Evolutionary conservation across 1,140 invertebrate genomes (phyloP).

Genomic region (Drosophila elegans): DNA sequence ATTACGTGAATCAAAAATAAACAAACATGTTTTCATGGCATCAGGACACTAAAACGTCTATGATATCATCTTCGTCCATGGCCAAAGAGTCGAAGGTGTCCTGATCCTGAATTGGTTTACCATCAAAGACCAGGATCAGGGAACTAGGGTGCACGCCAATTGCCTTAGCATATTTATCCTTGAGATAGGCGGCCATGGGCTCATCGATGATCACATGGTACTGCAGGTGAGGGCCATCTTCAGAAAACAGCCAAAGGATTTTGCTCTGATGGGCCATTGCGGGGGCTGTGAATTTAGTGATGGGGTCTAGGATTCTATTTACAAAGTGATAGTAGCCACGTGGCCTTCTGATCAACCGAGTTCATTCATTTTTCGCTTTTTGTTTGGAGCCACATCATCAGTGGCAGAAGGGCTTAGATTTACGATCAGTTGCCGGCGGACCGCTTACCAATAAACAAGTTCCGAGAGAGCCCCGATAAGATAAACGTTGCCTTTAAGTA

Average conservation of each 20-base stretch:
- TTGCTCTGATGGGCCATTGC: slow-evolving; percentile 5
- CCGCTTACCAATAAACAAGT: slow-evolving; percentile 44
- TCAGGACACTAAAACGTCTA: background rate
- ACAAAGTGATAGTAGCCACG: slow-evolving; percentile 10
- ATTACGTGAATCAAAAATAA: background rate
- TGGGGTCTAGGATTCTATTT: background rate
- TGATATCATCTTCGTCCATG: background rate
- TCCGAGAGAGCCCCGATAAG: slow-evolving; percentile 30
- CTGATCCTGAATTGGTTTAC: background rate
- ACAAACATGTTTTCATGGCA: background rate
- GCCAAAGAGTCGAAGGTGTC: slow-evolving; percentile 4
- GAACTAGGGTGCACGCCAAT: background rate
- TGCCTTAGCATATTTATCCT: background rate
- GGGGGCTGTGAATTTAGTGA: no score
- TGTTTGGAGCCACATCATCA: slow-evolving; percentile 44
- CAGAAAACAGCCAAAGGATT: background rate
- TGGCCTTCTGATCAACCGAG: slow-evolving; percentile 14
- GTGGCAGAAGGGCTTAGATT: slow-evolving; percentile 37
- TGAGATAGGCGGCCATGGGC: background rate
- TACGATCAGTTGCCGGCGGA: slow-evolving; percentile 34
- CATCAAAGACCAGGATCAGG: background rate
- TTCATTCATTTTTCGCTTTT: slow-evolving; percentile 42
- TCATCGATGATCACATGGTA: background rate
- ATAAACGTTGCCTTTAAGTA: slow-evolving; percentile 35
- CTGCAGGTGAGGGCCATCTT: background rate